Conservation (phyloP, 2,113 vertebrate species). For the Nymphicus hollandicus region DNA sequence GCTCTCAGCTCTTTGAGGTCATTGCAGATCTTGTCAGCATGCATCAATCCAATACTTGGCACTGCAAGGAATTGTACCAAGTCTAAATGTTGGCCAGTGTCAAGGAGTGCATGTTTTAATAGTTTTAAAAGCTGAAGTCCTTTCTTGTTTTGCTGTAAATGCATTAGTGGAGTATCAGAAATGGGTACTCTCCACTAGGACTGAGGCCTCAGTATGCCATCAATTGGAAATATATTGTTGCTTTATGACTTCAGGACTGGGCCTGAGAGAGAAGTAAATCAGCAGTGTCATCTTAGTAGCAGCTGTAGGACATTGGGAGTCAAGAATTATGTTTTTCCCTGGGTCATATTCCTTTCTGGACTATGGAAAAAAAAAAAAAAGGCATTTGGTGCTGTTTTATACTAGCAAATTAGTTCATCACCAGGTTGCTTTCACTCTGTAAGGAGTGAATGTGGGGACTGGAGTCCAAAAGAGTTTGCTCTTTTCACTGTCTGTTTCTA, state of each 20-base stretch:
- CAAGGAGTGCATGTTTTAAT: not conserved
- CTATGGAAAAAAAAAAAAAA: not conserved
- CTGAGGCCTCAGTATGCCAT: not conserved
- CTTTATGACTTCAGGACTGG: not conserved
- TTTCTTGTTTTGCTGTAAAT: not conserved
- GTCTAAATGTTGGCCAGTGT: not conserved
- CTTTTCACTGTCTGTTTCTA: not conserved
- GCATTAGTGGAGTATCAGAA: not conserved
- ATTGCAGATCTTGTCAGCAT: not conserved
- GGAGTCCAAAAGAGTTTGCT: not conserved
- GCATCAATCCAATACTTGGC: not conserved
- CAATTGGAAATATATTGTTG: not conserved
- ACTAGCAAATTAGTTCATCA: not conserved
- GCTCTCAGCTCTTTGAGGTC: not conserved
- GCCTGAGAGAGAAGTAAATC: not conserved
- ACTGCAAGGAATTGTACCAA: not conserved
- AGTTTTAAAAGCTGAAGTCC: not conserved
- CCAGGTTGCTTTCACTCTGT: not conserved
- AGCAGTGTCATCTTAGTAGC: not conserved
- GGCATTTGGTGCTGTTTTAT: not conserved
- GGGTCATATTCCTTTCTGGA: not conserved
- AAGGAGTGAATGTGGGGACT: not conserved
- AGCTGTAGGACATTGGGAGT: not conserved
- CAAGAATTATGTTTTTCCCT: not conserved
- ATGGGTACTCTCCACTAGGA: not conserved